Base-by-base conservation (phyloP, 2,113 vertebrate genomes). In the Nettapus auritus region DNA sequence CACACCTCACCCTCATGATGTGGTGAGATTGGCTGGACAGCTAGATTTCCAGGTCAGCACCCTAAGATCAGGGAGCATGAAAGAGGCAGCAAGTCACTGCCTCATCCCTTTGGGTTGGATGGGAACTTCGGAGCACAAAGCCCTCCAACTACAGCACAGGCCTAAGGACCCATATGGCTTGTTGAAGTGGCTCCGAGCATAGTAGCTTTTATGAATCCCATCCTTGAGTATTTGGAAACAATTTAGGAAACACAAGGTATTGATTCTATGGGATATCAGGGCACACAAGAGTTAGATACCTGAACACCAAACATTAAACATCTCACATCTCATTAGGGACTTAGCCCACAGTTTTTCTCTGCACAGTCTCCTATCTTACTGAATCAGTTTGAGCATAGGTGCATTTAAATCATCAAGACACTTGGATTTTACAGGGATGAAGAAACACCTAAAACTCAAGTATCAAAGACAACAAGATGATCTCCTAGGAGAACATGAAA, bases 231-330 rank as follows among this genome's bases (percentile, higher is more conserved):
- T 23, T 31, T 44, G 19, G 9, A 63, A 38, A 63, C 25, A 40
- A 29, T 64, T 48, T 48, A 68, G 44, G 29, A 46, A 48, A 46
- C 42, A 44, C 12, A 16, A 23, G 42, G 14, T 59, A 1, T 34
- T 33, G 53, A 85, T 73, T 62, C 38, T 34, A 3, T 25, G 14
- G 31, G 20, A 3, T 50, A 57, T 22, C 69, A 84, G 36, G 33
- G 31, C 29, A 75, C 26, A 5, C 9, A 59, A 42, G 22, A 56
- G 13, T 8, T 48, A 11, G 29, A 15, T 6, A 48, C 40, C 60
- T 50, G 2, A 0, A 60, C 22, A 8, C 19, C 34, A 85, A 71
- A 28, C 25, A 71, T 9, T 31, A 52, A 74, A 52, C 4, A 0
- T 23, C 31, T 56, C 29, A 4, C 17, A 18, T 23, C 14, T 46